Conservation (phyloP, 2,888 invertebrate genomes). For the Zygaena filipendulae region DNA sequence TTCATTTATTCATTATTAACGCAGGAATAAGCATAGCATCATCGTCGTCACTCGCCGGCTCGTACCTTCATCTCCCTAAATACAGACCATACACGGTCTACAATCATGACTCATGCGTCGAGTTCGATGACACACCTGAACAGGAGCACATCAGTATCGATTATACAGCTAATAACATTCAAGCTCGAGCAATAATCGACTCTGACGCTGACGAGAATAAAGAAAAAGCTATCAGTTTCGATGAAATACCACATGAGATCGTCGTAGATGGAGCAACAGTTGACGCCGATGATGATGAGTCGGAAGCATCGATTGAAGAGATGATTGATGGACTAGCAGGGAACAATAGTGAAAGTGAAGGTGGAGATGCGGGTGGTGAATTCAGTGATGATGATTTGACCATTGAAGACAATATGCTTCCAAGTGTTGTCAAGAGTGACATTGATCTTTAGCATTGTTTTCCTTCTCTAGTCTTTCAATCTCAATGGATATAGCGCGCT, state of each 20-base stretch:
- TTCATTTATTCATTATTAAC: too few species aligned
- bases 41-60: slow-evolving; percentile 33
- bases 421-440: too few species aligned
- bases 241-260: background rate
- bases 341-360: too few species aligned
- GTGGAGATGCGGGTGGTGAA: too few species aligned
- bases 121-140: slow-evolving; percentile 14
- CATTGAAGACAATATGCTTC: too few species aligned
- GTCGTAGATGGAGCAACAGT: background rate
- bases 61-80: slow-evolving; percentile 23
- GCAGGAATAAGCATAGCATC: slow-evolving; percentile 27
- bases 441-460: too few species aligned
- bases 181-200: slow-evolving; percentile 3
- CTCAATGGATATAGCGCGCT: too few species aligned
- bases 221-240: slow-evolving; percentile 2
- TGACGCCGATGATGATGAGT: too few species aligned
- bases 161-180: slow-evolving; percentile 15
- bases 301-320: background rate
- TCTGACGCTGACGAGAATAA: slow-evolving; percentile 4
- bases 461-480: too few species aligned
- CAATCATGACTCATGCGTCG: too few species aligned
- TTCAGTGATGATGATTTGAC: too few species aligned
- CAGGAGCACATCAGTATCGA: slow-evolving; percentile 21
- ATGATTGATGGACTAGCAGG: background rate
- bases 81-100: slow-evolving; percentile 26